Evolutionary conservation across 2,113 vertebrate genomes (phyloP).

Genomic region (Syrrhaptes paradoxus): DNA sequence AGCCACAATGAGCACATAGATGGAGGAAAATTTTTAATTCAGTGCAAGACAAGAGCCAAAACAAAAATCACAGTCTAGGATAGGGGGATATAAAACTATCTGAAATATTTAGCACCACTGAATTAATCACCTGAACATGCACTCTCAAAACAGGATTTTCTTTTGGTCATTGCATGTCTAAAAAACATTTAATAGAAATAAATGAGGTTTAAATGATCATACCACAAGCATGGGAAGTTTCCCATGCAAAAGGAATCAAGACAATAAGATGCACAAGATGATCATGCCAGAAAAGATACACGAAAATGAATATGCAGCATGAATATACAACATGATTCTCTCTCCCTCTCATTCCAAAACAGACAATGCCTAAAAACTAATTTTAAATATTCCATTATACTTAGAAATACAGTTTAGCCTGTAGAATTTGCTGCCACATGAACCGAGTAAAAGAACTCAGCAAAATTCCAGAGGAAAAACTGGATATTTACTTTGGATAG

Average conservation of each 20-base stretch:
- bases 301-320: not conserved
- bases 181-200: not conserved
- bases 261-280: rapidly evolving
- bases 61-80: not conserved
- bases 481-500: not conserved
- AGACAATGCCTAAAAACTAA: not conserved
- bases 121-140: not conserved
- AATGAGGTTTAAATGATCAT: not conserved
- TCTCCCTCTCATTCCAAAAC: not conserved
- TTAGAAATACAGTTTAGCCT: not conserved
- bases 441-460: not conserved
- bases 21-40: not conserved
- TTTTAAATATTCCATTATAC: not conserved
- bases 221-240: not conserved
- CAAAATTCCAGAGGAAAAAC: not conserved
- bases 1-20: too few relatives aligned
- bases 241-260: not conserved
- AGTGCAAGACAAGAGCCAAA: not conserved
- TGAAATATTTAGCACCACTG: not conserved
- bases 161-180: not conserved
- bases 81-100: not conserved
- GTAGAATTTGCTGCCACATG: not conserved
- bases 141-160: not conserved
- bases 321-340: not conserved
- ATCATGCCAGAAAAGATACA: not conserved